Base-by-base conservation (phyloP, 2,888 invertebrate genomes). In the Allophyes oxyacanthae region DNA sequence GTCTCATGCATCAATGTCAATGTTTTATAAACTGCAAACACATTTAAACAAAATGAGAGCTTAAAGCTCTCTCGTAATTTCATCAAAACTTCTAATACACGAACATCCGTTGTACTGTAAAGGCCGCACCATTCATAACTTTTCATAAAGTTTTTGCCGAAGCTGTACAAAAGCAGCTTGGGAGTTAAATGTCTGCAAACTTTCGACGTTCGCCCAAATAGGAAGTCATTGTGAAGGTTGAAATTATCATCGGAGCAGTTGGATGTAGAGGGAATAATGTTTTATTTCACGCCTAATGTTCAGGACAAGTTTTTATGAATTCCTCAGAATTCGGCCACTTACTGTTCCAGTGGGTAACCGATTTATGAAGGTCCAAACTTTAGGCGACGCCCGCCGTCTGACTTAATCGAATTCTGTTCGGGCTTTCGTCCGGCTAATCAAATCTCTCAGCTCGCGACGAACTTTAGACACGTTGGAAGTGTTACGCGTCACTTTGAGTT, bases 351-450 rank as follows among this genome's bases (percentile, higher is more conserved):
- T 46, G 69, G 71, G 64, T 70, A 64, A 53, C 62, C 77, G 66
- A 84, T 84, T 85, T 81, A 82, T 81, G 78, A 75, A 75, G 69
- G 72, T 51, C 64, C 52, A 58, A 80, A 79, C 73, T 80, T 81
- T 55, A 50, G 64, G 52, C 68, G 73, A 75, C 77, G 74, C 44
- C 67, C 77, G 74, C 43, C 67, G 74, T 50, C 62, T 55, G 37
- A 49, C 75, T 78, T 85, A 86, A 86, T 85, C 79, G 79, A 86
- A 82, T 85, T 75, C 66, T 67, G 77, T 72, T 72, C 68, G 67
- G 60, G 74, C 70, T 75, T 72, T 59, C 65, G 75, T 73, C 73
- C 66, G 59, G 58, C 73, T 84, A 81, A 82, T 84, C 81, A 77
- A 83, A 81, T 83, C 63, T 69, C 46, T 46, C 56, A 71, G 70